Evolutionary conservation across 2,797 vertebrate genomes (phyloP).

Genomic region (Lepidocolaptes lacrymiger): DNA sequence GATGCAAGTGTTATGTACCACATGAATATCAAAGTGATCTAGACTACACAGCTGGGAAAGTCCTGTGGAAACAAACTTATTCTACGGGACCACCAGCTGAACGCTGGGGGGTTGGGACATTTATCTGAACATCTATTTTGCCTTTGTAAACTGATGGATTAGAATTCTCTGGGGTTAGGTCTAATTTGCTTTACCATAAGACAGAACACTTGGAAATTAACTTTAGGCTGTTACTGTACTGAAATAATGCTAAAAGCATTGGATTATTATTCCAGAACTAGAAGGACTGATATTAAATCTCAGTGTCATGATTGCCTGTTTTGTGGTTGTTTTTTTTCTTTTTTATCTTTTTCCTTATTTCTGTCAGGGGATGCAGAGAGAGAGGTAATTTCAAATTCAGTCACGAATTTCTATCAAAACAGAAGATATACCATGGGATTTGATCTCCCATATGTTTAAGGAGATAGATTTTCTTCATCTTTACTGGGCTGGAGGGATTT

Average conservation of each 20-base stretch:
- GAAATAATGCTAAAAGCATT: not conserved
- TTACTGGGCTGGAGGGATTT: not conserved
- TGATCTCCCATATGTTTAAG: not conserved
- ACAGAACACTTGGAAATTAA: not conserved
- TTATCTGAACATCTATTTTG: not conserved
- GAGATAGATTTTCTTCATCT: not conserved
- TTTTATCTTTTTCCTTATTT: accelerated
- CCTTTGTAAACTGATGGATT: not conserved
- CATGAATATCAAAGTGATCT: not conserved
- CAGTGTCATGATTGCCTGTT: accelerated
- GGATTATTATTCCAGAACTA: not conserved
- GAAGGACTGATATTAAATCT: not conserved
- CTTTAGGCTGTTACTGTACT: not conserved
- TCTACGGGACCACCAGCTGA: not conserved
- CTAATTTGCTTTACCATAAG: not conserved
- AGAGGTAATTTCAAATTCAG: not conserved
- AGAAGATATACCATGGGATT: not conserved
- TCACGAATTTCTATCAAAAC: not conserved
- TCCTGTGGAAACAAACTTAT: not conserved
- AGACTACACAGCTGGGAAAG: not conserved
- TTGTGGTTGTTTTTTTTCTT: accelerated
- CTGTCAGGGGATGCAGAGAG: too few species aligned
- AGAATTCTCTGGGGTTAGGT: not conserved
- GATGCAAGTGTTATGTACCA: not conserved
- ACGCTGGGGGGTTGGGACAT: not conserved